Conservation (phyloP, 2,888 invertebrate species). For the Stratiomys singularior region DNA sequence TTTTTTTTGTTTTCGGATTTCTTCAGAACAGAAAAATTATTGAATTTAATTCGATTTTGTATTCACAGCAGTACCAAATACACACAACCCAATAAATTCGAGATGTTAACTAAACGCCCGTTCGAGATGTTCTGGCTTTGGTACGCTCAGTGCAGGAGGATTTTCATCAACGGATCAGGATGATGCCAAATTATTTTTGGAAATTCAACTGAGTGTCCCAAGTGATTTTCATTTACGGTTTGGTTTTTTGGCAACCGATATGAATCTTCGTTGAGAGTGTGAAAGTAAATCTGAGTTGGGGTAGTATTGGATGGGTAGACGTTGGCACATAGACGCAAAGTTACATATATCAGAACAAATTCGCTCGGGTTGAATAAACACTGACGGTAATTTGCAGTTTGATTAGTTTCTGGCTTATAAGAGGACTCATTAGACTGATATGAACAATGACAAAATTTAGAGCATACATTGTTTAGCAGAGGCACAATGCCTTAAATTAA, state of each 20-base stretch:
- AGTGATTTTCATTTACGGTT: slow-evolving; percentile 18
- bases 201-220: slow-evolving; percentile 53
- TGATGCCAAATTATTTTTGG: slow-evolving; percentile 64
- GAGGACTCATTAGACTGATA: no score
- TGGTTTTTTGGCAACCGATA: slow-evolving; percentile 13
- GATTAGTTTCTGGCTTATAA: no score
- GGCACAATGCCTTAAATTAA: no score
- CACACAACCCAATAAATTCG: slow-evolving; percentile 43
- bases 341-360: no score
- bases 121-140: slow-evolving; percentile 64
- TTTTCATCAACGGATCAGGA: slow-evolving; percentile 60
- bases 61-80: slow-evolving; percentile 52
- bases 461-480: no score
- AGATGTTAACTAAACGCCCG: slow-evolving; percentile 63
- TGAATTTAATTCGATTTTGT: slow-evolving; percentile 45
- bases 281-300: not conserved
- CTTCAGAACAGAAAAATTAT: slow-evolving; percentile 17
- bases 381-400: no score
- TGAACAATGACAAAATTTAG: no score
- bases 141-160: slow-evolving; percentile 55
- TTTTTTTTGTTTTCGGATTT: slow-evolving; percentile 31
- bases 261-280: not conserved
- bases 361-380: no score
- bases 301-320: not conserved
- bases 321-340: not conserved